Evolutionary conservation across 2,797 vertebrate genomes (phyloP).

Genomic region (Pempheris klunzingeri): DNA sequence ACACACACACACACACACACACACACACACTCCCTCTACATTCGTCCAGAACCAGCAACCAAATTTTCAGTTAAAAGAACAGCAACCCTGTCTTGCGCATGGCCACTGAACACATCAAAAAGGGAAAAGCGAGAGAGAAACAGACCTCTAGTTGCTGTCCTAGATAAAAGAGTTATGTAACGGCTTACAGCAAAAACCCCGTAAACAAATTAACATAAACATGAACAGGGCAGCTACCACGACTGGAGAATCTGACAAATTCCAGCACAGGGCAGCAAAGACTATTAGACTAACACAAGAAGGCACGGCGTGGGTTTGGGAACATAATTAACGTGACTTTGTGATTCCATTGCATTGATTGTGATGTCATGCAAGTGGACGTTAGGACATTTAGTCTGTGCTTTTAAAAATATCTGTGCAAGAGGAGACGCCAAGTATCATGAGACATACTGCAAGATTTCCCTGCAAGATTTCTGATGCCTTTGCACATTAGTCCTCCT

Average conservation of each 20-base stretch:
- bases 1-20: constrained; percentile 7
- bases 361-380: constrained; percentile 12
- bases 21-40: constrained; percentile 25
- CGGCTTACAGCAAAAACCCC: constrained; percentile 66
- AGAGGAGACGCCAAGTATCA: background rate
- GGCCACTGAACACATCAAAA: constrained; percentile 57
- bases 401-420: background rate
- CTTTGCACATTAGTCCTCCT: background rate
- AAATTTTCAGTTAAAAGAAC: constrained; percentile 13
- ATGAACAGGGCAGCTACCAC: constrained; percentile 49
- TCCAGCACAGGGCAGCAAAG: constrained; percentile 18
- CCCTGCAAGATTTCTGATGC: background rate
- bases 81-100: constrained; percentile 12
- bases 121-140: constrained; percentile 56
- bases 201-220: constrained; percentile 75
- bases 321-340: constrained; percentile 17
- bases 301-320: background rate
- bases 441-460: background rate
- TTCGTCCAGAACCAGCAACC: constrained; percentile 1
- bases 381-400: background rate
- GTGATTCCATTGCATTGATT: constrained; percentile 15
- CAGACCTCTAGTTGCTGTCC: constrained; percentile 76
- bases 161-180: constrained; percentile 79
- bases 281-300: background rate
- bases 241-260: constrained; percentile 40